Conservation (phyloP, 2,888 invertebrate genomes). For the Allygus modestus region DNA sequence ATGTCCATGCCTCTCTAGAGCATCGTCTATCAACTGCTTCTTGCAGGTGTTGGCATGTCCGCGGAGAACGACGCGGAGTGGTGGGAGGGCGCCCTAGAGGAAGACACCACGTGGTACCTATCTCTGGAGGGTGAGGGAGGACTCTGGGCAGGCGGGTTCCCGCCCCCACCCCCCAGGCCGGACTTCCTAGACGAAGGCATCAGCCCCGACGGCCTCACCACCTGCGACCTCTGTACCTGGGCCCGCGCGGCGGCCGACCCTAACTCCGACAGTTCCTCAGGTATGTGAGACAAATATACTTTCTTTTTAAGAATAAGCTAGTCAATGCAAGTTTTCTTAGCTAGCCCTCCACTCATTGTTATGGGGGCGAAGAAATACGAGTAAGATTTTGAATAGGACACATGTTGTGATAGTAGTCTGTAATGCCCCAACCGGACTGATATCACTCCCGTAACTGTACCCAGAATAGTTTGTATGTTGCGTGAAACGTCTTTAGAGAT, state of each 20-base stretch:
- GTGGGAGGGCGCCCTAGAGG: constrained; percentile 69
- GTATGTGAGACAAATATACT: constrained; percentile 1
- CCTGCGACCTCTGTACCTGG: constrained; percentile 86
- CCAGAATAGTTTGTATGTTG: no score
- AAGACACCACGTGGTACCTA: constrained; percentile 67
- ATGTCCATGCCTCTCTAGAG: no score
- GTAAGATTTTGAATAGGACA: no score
- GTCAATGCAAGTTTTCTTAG: no score
- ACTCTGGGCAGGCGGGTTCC: constrained; percentile 73
- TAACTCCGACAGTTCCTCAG: constrained; percentile 42
- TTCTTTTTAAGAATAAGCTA: no score
- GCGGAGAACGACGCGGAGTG: constrained; percentile 66
- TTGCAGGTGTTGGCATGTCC: constrained; percentile 61
- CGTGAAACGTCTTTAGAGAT: no score
- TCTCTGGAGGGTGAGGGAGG: constrained; percentile 67
- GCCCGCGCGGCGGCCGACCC: constrained; percentile 73
- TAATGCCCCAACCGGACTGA: no score
- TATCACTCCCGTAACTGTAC: no score
- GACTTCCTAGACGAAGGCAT: constrained; percentile 80
- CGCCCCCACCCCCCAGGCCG: constrained; percentile 83
- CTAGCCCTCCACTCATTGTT: no score
- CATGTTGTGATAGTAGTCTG: no score
- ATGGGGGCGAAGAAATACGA: no score
- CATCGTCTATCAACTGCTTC: no score
- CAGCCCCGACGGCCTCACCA: constrained; percentile 83